Evolutionary conservation across 2,113 vertebrate genomes (phyloP).

Genomic region (Macaca nemestrina): DNA sequence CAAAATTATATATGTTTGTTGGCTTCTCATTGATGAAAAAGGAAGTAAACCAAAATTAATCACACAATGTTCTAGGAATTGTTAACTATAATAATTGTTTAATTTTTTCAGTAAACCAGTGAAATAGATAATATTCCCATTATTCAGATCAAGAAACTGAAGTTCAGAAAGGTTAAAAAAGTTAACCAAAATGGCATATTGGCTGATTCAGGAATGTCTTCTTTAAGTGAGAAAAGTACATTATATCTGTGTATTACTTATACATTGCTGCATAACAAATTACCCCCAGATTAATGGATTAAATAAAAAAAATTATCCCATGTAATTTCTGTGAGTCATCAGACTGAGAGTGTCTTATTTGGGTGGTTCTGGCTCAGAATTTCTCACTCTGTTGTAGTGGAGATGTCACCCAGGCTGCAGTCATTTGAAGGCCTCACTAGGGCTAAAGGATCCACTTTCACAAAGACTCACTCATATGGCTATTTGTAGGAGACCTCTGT

Average conservation of each 20-base stretch:
- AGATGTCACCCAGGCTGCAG: accelerated
- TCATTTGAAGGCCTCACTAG: not conserved
- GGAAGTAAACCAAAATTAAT: not conserved
- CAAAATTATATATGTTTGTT: not conserved
- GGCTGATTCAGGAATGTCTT: not conserved
- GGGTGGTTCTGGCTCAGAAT: not conserved
- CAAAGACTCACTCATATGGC: not conserved
- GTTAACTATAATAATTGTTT: not conserved
- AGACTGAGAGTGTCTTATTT: not conserved
- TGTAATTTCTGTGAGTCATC: not conserved
- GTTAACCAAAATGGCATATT: not conserved
- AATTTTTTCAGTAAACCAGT: not conserved
- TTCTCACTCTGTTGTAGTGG: not conserved
- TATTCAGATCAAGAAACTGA: not conserved
- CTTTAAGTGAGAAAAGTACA: not conserved
- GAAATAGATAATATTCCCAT: not conserved
- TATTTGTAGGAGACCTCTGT: not conserved
- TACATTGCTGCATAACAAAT: not conserved
- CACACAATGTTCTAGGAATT: not conserved
- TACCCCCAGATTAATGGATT: not conserved
- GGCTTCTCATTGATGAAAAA: not conserved
- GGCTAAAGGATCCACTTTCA: too few species aligned
- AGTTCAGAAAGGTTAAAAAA: not conserved
- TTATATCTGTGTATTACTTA: not conserved
- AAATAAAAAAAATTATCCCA: not conserved